Evolutionary conservation across 2,797 vertebrate species (phyloP).

Genomic region (Hylomyscus alleni): DNA sequence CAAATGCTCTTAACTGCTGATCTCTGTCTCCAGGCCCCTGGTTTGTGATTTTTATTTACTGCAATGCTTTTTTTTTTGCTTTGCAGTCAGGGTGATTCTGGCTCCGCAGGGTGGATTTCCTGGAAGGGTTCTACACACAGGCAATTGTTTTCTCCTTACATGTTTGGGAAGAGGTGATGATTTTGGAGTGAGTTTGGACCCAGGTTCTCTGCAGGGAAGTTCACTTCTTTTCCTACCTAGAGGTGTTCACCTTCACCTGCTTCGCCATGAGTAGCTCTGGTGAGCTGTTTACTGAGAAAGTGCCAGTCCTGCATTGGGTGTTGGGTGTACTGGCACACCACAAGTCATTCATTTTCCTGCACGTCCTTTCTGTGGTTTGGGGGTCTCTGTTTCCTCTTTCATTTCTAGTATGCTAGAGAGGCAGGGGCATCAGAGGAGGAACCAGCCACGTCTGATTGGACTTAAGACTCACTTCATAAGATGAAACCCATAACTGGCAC

Average conservation of each 20-base stretch:
- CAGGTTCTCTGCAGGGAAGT: not conserved
- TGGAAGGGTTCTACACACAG: too few relatives aligned
- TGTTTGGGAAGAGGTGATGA: not conserved
- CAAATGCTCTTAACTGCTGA: not conserved
- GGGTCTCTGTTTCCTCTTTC: not conserved
- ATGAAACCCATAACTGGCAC: not conserved
- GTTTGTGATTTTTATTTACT: not conserved
- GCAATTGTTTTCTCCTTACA: not conserved
- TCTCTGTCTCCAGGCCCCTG: not conserved
- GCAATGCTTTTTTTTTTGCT: not conserved
- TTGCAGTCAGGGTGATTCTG: too few relatives aligned
- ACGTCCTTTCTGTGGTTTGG: accelerated
- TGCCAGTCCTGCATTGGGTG: not conserved
- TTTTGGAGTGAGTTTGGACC: too few relatives aligned
- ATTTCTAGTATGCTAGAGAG: not conserved
- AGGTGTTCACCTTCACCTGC: accelerated
- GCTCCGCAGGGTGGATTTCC: not conserved
- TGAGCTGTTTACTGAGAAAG: too few relatives aligned
- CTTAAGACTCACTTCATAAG: not conserved
- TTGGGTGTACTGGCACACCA: not conserved
- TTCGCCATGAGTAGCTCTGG: not conserved
- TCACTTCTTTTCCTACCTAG: not conserved
- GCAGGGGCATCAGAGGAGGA: not conserved
- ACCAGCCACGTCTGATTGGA: not conserved
- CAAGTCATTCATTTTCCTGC: not conserved